Evolutionary conservation across 1,140 invertebrate genomes (phyloP), one percentile per base, ranked within the genome.

Genomic region (Bursaphelenchus mucronatus): DNA sequence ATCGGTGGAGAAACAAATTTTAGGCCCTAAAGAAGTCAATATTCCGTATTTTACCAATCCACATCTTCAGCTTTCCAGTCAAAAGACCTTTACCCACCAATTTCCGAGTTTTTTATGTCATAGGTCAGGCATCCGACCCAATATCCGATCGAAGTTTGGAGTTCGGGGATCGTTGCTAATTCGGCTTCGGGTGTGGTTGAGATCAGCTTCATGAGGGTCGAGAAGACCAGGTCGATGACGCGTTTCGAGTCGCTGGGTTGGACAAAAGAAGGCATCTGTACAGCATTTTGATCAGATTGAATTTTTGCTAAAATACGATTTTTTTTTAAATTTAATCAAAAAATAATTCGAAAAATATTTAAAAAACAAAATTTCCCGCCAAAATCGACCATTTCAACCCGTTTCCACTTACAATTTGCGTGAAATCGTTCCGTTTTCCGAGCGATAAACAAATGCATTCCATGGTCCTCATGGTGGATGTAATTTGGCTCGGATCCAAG

Each of bases 91-190:
- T 15, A 52, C 75, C 15, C 19, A 74, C 72, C 74, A 64, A 74
- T 68, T 68, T 73, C 75, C 11, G 70, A 50, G 15, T 61, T 72
- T 51, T 61, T 66, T 40, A 73, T 51, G 49, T 74, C 72, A 13
- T 61, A 58, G 13, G 66, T 62, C 46, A 74, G 49, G 44, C 72
- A 74, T 15, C 74, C 61, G 21, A 74, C 61, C 72, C 72, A 74
- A 17, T 63, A 49, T 8, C 72, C 72, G 57, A 41, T 47, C 46
- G 53, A n/a, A 19, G 7, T 57, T 8, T 40, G 44, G 17, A 39
- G 21, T 17, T 41, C n/a, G 9, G 49, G 11, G 9, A 49, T 47
- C 0, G 40, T 30, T 15, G 6, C 59, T 9, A 64, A 58, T 17
- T 50, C 30, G 10, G 17, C 15, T 43, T 45, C 58, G 17, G 39